phyloP scores from a whole-genome alignment of 1,140 invertebrate species.

The Neocloeon triangulifer region DNA sequence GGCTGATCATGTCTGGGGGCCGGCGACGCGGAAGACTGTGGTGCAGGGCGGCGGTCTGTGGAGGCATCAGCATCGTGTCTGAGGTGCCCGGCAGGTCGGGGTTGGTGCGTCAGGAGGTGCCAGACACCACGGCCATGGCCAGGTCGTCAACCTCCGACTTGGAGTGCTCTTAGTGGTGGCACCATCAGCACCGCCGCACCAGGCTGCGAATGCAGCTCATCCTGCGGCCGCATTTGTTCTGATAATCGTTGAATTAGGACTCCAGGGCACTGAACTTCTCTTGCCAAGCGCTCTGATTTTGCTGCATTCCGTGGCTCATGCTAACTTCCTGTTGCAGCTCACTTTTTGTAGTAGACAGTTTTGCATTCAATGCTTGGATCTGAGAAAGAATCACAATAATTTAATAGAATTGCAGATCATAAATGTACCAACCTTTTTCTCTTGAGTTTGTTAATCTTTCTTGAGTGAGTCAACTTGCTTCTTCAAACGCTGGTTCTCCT shows the following conservation, averaged over 20 bases:
- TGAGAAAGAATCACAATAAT: constrained; percentile 8
- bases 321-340: constrained; percentile 59
- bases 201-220: not conserved
- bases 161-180: constrained; percentile 34
- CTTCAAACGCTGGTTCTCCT: constrained; percentile 18
- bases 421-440: constrained; percentile 35
- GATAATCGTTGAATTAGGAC: constrained; percentile 28
- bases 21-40: constrained; percentile 21
- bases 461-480: constrained; percentile 19
- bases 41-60: constrained; percentile 34
- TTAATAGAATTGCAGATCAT: no score
- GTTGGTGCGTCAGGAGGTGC: constrained; percentile 86
- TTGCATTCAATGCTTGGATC: constrained; percentile 12
- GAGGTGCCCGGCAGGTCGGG: constrained; percentile 30
- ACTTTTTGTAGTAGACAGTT: constrained; percentile 25
- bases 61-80: constrained; percentile 40
- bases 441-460: constrained; percentile 38
- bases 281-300: constrained; percentile 60
- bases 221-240: constrained; percentile 26
- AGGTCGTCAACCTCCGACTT: constrained; percentile 25
- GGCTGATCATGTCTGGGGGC: constrained; percentile 10
- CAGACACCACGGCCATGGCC: constrained; percentile 64
- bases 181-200: constrained; percentile 49
- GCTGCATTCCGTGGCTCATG: constrained; percentile 45
- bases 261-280: constrained; percentile 38